Conservation (phyloP, 2,888 invertebrate species). For the Lissocephala sabroskyi region DNA sequence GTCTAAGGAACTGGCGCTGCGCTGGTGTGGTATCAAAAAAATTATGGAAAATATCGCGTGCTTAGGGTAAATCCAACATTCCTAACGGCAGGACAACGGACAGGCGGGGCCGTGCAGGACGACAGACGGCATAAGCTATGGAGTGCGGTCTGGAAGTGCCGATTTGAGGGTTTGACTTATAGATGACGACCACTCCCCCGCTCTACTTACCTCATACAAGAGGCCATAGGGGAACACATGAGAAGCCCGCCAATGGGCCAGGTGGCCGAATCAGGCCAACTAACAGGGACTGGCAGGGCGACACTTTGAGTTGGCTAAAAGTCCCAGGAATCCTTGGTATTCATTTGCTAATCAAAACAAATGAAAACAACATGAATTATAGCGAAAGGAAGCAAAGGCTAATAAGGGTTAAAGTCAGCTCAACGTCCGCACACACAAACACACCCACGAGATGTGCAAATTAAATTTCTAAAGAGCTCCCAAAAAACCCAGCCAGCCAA, state of each 20-base stretch:
- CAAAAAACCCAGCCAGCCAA: constrained; percentile 9
- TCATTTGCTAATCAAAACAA: constrained; percentile 65
- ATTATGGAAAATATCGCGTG: constrained; percentile 56
- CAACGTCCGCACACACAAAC: constrained; percentile 11
- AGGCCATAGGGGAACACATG: no score
- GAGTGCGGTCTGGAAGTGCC: constrained; percentile 59
- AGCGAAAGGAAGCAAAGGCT: constrained; percentile 31
- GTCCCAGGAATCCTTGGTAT: constrained; percentile 15
- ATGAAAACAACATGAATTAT: constrained; percentile 64
- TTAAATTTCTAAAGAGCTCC: constrained; percentile 28
- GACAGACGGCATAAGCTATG: constrained; percentile 50
- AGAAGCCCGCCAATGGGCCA: constrained; percentile 24
- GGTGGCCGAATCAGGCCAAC: neutral
- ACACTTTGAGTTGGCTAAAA: neutral
- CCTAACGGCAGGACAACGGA: constrained; percentile 9
- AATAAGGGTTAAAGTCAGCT: constrained; percentile 58
- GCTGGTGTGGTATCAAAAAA: constrained; percentile 3
- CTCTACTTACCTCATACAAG: constrained; percentile 37
- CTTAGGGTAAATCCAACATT: constrained; percentile 56
- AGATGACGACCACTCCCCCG: constrained; percentile 14
- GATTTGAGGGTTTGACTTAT: constrained; percentile 59
- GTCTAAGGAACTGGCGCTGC: neutral
- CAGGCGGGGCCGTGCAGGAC: constrained; percentile 7
- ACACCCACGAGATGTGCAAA: constrained; percentile 26
- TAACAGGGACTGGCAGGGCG: neutral